Evolutionary conservation across 64 coral and sea anemone species (phyloP).

Genomic region (Porites australiensis): DNA sequence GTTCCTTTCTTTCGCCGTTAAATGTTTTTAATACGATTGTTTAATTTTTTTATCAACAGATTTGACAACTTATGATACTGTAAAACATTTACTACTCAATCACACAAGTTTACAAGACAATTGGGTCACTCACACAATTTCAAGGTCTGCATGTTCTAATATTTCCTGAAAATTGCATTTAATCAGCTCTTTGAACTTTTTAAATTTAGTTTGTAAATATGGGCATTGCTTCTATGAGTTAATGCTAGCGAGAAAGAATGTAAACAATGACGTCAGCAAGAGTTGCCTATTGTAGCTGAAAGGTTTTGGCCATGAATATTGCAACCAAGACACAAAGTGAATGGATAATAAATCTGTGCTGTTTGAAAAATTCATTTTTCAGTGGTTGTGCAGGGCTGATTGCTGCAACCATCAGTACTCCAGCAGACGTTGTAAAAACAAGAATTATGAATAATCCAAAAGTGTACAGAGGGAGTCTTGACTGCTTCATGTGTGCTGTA

Average conservation of each 20-base stretch:
- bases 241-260: no score
- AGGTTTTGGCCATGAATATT: no score
- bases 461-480: constrained; percentile 84
- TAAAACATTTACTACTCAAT: constrained; percentile 88
- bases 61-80: constrained; percentile 98
- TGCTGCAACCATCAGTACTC: constrained; percentile 91
- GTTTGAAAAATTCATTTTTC: not conserved
- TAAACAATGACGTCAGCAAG: no score
- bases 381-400: constrained; percentile 89
- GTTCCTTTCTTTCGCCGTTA: no score
- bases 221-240: no score
- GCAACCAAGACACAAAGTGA: no score
- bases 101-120: constrained; percentile 84
- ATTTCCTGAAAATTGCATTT: not conserved
- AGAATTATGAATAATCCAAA: constrained; percentile 98
- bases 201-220: not conserved
- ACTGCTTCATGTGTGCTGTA: constrained; percentile 95
- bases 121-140: constrained; percentile 88
- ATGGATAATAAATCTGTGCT: not conserved
- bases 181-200: no score
- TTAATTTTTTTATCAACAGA: constrained; percentile 57
- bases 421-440: constrained; percentile 97
- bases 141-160: constrained; percentile 65
- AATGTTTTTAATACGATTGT: no score
- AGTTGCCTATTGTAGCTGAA: no score